A percentile compares a stretch with the other conserved stretches of the same genome.
Evolutionary conservation across 2,797 vertebrate species (phyloP).

Genomic region (Somateria mollissima): DNA sequence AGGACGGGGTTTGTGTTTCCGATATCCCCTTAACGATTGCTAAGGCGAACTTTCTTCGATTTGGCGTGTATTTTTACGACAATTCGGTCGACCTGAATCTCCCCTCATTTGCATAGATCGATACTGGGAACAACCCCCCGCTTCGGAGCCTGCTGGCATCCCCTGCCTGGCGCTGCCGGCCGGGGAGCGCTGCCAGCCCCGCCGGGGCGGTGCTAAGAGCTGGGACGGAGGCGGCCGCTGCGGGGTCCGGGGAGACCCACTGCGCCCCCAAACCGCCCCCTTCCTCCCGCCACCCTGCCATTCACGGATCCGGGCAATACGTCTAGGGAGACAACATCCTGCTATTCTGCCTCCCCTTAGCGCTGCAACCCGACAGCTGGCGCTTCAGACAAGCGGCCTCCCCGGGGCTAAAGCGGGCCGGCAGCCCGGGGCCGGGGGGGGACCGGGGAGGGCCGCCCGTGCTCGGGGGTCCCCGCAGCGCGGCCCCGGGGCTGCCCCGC

Average conservation of each 20-base stretch:
- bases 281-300: neutral
- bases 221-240: neutral
- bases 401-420: neutral
- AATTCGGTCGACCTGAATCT: slow-evolving; percentile 66
- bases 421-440: neutral
- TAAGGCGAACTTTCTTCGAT: slow-evolving; percentile 62
- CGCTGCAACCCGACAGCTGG: neutral
- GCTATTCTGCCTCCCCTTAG: slow-evolving; percentile 34
- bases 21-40: slow-evolving; percentile 24
- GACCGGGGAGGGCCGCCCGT: neutral
- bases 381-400: neutral
- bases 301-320: slow-evolving; percentile 46
- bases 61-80: slow-evolving; percentile 67
- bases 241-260: neutral
- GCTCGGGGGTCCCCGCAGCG: neutral
- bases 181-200: slow-evolving; percentile 38
- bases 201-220: neutral
- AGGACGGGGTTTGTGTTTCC: neutral
- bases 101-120: slow-evolving; percentile 77
- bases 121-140: slow-evolving; percentile 73
- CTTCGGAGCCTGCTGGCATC: slow-evolving; percentile 50
- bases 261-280: slow-evolving; percentile 1
- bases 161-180: slow-evolving; percentile 30
- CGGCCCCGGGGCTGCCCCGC: neutral
- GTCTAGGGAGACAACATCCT: slow-evolving; percentile 47